Base-by-base conservation (phyloP, 2,797 vertebrate species). In the Sphenodon punctatus region DNA sequence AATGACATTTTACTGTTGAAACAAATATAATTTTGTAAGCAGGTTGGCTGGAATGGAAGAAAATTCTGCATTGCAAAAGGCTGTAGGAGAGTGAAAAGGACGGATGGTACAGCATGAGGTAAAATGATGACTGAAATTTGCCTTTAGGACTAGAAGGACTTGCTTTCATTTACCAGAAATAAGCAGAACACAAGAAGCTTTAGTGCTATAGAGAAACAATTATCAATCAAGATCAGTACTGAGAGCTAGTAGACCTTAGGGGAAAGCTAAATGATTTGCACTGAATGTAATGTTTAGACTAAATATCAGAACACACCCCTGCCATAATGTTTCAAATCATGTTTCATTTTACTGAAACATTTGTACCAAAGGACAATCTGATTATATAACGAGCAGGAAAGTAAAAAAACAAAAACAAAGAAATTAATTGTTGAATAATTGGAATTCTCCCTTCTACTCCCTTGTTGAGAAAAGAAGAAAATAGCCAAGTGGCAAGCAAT, bases 311-410 rank as follows among this genome's bases (percentile, higher is more conserved):
- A 48, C 89, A 86, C 67, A 89, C 48, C 66, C 68, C 67, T 82
- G 41, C 65, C 65, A 71, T 67, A 72, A 60, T 0, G 1, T 41
- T 53, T 53, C 75, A 87, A 77, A 66, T 13, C 39, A 46, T 67
- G 49, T 67, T 83, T 92, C 67, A 78, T 82, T 69, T 91, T 85
- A 87, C 79, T 89, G 82, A 89, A 68, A 82, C 34, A 81, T 79
- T 51, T 74, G 84, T 80, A 86, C 53, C 80, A 83, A 93, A 94
- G 32, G n/a, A n/a, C n/a, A n/a, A n/a, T n/a, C n/a, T n/a, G n/a
- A n/a, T n/a, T n/a, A n/a, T n/a, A n/a, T n/a, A n/a, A n/a, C n/a
- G n/a, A n/a, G n/a, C n/a, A n/a, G n/a, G n/a, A n/a, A n/a, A n/a
- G n/a, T n/a, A n/a, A n/a, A n/a, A n/a, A n/a, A n/a, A n/a, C n/a